These are phyloP conservation scores for Formica selysi DNA, from an alignment of 1,140 invertebrate species.

Conservation along the genomic window DNA sequence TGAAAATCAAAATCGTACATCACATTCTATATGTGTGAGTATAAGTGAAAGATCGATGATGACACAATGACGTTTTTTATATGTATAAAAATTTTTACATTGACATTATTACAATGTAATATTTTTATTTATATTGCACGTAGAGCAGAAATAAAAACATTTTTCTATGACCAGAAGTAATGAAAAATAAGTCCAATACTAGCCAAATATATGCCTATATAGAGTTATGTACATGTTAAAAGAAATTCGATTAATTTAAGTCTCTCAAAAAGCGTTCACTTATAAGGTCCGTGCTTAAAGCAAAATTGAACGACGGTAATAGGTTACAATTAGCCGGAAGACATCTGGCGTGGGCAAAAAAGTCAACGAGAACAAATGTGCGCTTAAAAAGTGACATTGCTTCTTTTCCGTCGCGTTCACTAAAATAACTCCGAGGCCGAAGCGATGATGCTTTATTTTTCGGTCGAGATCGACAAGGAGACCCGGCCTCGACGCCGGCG, in stretches of 20 bases:
- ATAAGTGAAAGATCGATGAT: too few relatives aligned
- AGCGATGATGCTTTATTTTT: constrained; percentile 47
- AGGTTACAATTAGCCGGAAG: constrained; percentile 31
- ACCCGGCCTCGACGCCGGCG: constrained; percentile 39
- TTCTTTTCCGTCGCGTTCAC: constrained; percentile 31
- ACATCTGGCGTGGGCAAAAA: constrained; percentile 32
- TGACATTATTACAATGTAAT: too few relatives aligned
- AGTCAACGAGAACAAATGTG: constrained; percentile 46
- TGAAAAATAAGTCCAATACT: too few relatives aligned
- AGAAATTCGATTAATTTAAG: constrained; percentile 21
- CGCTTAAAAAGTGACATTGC: constrained; percentile 52
- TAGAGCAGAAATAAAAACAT: too few relatives aligned
- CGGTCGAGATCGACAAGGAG: constrained; percentile 26
- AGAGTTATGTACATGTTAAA: background rate
- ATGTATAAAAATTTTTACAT: too few relatives aligned
- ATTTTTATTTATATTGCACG: too few relatives aligned
- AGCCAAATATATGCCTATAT: background rate
- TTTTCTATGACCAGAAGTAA: too few relatives aligned
- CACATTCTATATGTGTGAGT: too few relatives aligned
- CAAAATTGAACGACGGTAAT: constrained; percentile 25
- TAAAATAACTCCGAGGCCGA: constrained; percentile 44
- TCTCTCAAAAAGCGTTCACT: background rate
- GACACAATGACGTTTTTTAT: too few relatives aligned
- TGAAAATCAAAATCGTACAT: too few relatives aligned
- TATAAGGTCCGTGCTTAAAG: constrained; percentile 9